A percentile compares a stretch with the other conserved stretches of the same genome.
These are phyloP conservation scores for Sula dactylatra DNA, from an alignment of 2,113 vertebrate genomes.

Conservation along the genomic window DNA sequence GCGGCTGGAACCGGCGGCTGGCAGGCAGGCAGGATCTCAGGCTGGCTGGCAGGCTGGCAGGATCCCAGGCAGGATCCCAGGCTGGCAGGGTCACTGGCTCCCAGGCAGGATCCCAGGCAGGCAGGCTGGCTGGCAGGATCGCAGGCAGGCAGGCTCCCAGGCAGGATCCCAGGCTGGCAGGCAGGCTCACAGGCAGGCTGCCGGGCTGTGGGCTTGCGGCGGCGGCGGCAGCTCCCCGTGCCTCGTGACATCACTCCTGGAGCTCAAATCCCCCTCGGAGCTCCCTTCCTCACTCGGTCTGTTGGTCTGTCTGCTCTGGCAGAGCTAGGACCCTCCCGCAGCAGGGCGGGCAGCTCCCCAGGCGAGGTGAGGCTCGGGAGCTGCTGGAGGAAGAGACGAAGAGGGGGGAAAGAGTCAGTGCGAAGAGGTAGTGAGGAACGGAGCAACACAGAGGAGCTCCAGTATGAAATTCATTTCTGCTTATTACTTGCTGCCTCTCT, in stretches of 20 bases:
- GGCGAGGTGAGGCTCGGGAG: not conserved
- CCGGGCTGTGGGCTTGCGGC: slow-evolving; percentile 29
- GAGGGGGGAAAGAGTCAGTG: not conserved
- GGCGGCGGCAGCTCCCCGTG: not conserved
- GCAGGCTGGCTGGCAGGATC: not conserved
- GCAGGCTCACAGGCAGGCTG: not conserved
- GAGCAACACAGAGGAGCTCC: not conserved
- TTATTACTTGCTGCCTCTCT: slow-evolving; percentile 70
- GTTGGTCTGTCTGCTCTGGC: not conserved
- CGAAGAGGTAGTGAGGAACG: not conserved
- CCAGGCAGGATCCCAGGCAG: too few relatives aligned
- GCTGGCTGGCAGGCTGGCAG: too few relatives aligned
- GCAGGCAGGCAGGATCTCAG: too few relatives aligned
- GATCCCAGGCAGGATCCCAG: too few relatives aligned
- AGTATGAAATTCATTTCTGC: slow-evolving; percentile 70
- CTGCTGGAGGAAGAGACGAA: not conserved
- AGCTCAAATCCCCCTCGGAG: slow-evolving; percentile 11
- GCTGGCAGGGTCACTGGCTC: too few relatives aligned
- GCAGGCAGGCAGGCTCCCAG: not conserved
- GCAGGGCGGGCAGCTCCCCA: not conserved
- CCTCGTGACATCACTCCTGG: slow-evolving; percentile 53
- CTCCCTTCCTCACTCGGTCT: not conserved
- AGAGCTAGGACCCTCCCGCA: not conserved
- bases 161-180: too few relatives aligned
- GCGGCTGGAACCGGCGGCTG: slow-evolving; percentile 13